Evolutionary conservation across 2,113 vertebrate genomes (phyloP), one percentile per base, ranked within the genome.

Genomic region (Rhagologus leucostigma): DNA sequence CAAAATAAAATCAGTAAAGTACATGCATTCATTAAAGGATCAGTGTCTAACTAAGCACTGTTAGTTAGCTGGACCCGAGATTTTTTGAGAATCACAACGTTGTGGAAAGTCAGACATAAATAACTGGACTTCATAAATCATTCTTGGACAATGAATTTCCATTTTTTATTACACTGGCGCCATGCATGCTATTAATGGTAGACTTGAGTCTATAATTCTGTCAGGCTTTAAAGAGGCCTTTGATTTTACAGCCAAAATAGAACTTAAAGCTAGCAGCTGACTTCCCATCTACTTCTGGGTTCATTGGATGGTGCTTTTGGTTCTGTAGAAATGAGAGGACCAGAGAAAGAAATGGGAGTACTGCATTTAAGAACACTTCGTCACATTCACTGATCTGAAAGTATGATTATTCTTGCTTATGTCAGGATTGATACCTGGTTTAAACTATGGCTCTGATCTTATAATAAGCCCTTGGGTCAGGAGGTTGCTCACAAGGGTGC

Each of bases 141-240:
- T 88, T 89, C 55, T 68, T 71, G 70, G 56, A 65, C 55, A 82
- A 77, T 37, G 55, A 75, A 95, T 95, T 91, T 92, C 86, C 52
- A 89, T 94, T 82, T 91, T 93, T 95, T 89, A 92, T 93, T 93
- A 93, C 57, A 49, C 44, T 89, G 96, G 94, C 42, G 75, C 96
- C 92, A 78, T 42, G 50, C 63, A 75, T 75, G 73, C 80, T 90
- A 57, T 90, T 96, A 94, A 95, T 84, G 73, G 84, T 84, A 96
- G 82, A 87, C 71, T 71, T 3, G 11, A 75, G 75, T 94, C 81
- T 86, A 44, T 90, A 85, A 90, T 95, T 96, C 75, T 86, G 6
- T 90, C 86, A 93, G 65, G n/a, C 52, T 91, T 78, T 90, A 95
- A 90, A 87, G 83, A 93, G n/a, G 37, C 42, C 56, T 90, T 96